Evolutionary conservation across 2,797 vertebrate species (phyloP), one percentile per base, ranked within the genome.

Genomic region (Picus viridis): DNA sequence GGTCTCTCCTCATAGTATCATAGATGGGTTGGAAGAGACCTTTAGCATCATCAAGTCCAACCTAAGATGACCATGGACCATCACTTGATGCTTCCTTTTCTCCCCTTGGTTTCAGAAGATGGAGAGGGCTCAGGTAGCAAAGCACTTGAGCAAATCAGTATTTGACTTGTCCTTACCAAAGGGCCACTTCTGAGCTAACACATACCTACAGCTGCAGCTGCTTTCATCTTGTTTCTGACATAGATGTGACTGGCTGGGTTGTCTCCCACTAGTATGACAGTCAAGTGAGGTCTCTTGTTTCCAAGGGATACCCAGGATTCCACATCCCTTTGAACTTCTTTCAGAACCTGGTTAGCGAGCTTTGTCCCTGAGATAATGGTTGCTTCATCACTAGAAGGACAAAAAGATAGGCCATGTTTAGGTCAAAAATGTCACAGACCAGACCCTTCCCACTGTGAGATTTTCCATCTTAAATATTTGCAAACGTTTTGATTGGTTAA

Each of bases 211-310:
- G 98, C 94, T 41, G 97, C 97, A 75, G 99, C 99, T 39, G 98
- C 98, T 86, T 97, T 98, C 76, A 98, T 98, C 98, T 99, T 99
- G 97, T 98, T 99, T 95, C 96, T 98, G 59, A 99, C 99, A 13
- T 99, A 99, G 26, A 98, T 98, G 30, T 97, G 98, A 92, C 99
- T 99, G 83, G 99, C 99, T 18, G 98, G 98, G 88, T 99, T 97
- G 61, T 99, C 98, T 30, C 99, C 99, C n/a, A 99, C 98, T 69
- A 99, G 93, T 39, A 99, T 91, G 56, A 99, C 99, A 86, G 98
- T 98, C 36, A 99, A 98, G 73, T 99, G 98, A 88, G 99, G 99
- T 95, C 98, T 98, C 96, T 97, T 98, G 97, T 99, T 98, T 67
- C 99, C 99, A 92, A 97, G 95, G 12, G 98, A 97, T 11, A 99